phyloP scores from a whole-genome alignment of 2,113 vertebrate species.

The Apteryx mantelli region DNA sequence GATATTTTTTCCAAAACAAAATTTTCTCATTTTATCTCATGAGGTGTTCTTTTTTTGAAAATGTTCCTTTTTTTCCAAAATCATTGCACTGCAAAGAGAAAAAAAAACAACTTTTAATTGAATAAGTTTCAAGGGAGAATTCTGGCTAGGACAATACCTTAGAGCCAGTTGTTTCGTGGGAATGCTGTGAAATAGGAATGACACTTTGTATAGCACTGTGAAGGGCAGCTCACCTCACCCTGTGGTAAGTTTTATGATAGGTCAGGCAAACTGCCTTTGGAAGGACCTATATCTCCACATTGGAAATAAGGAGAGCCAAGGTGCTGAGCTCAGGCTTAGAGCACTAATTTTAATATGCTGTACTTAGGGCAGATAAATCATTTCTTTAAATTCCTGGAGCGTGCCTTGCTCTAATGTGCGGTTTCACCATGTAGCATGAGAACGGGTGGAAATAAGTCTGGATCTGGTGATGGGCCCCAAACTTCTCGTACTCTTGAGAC shows the following conservation, averaged over 20 bases:
- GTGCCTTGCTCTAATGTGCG: fast-evolving
- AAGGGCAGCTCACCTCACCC: background rate
- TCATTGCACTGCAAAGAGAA: background rate
- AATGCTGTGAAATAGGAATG: background rate
- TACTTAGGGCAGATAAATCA: background rate
- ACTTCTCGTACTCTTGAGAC: background rate
- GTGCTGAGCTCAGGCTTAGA: background rate
- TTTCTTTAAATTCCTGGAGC: background rate
- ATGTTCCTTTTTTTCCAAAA: fast-evolving
- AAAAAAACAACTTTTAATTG: background rate
- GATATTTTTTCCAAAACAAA: background rate
- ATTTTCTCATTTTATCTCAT: background rate
- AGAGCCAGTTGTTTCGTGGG: background rate
- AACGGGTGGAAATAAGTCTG: fast-evolving
- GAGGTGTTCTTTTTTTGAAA: background rate
- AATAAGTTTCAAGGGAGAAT: background rate
- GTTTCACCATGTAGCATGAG: fast-evolving
- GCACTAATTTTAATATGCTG: background rate
- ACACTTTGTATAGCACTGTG: background rate
- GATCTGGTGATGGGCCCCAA: background rate
- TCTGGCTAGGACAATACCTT: background rate
- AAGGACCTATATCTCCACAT: background rate
- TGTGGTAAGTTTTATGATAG: background rate
- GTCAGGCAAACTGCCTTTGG: background rate
- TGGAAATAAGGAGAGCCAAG: too few relatives aligned